A percentile compares a stretch with the other conserved stretches of the same genome.
Conservation (phyloP, 2,888 invertebrate genomes). For the Protula sp. region DNA sequence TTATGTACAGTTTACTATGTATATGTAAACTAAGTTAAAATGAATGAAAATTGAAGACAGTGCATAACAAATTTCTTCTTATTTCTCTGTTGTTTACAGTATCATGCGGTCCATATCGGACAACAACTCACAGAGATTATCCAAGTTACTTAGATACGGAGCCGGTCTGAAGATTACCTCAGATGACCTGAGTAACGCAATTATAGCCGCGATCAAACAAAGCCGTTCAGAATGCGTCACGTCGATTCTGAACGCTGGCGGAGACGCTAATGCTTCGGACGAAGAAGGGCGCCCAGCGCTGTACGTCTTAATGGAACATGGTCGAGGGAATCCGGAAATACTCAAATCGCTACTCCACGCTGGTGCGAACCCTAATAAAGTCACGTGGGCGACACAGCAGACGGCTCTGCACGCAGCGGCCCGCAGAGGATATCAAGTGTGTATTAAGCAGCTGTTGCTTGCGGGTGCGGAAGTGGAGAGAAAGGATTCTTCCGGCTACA, state of each 20-base stretch:
- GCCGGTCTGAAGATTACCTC: not conserved
- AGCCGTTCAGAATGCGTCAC: constrained; percentile 10
- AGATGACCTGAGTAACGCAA: not conserved
- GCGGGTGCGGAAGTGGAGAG: constrained; percentile 10
- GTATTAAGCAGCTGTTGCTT: constrained; percentile 9
- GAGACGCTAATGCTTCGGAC: constrained; percentile 17
- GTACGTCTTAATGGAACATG: constrained; percentile 15
- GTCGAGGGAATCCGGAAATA: constrained; percentile 15
- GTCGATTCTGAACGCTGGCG: constrained; percentile 18
- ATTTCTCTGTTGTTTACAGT: too few species aligned
- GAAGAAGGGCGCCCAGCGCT: constrained; percentile 17
- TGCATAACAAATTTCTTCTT: too few species aligned
- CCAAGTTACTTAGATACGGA: not conserved
- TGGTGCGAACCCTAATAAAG: constrained; percentile 15
- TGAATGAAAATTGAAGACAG: too few species aligned
- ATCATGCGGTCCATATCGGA: not conserved
- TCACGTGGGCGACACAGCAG: constrained; percentile 9
- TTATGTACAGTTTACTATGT: too few species aligned
- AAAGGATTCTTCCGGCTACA: constrained; percentile 17
- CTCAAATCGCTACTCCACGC: constrained; percentile 17
- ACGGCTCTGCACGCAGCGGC: constrained; percentile 21
- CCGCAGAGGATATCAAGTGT: constrained; percentile 19
- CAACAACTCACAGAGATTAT: not conserved
- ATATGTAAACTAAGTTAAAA: too few species aligned
- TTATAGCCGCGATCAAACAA: not conserved